A percentile compares a stretch with the other conserved stretches of the same genome.
Evolutionary conservation across 2,113 vertebrate species (phyloP).

Genomic region (Lepus timidus): DNA sequence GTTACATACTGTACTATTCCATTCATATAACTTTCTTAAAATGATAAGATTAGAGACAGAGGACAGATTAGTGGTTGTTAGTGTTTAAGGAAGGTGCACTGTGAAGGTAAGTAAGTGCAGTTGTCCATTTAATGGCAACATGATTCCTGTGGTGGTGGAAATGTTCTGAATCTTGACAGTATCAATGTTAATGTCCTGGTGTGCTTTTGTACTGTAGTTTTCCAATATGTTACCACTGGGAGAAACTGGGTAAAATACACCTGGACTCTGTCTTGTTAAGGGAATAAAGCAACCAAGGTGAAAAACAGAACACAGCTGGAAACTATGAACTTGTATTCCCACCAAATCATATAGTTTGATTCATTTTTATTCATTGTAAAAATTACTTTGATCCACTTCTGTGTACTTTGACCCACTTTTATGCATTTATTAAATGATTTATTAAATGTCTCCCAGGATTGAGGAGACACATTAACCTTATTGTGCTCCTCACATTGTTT

Average conservation of each 20-base stretch:
- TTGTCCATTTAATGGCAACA: neutral
- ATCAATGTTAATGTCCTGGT: neutral
- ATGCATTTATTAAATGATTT: neutral
- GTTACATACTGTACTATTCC: neutral
- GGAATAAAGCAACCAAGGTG: neutral
- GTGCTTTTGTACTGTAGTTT: neutral
- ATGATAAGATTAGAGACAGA: neutral
- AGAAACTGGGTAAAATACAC: neutral
- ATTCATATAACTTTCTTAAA: neutral
- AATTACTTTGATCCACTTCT: too few species aligned
- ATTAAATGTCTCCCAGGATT: too few species aligned
- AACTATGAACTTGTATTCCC: neutral
- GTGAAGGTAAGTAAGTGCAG: neutral
- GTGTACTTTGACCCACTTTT: neutral
- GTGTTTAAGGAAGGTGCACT: neutral
- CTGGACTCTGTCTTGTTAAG: neutral
- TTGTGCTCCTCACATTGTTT: neutral
- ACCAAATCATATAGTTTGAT: neutral
- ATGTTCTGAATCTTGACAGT: neutral
- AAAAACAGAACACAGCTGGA: neutral
- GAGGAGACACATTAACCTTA: neutral
- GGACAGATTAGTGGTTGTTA: neutral
- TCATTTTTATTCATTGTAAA: too few species aligned
- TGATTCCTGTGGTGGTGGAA: neutral
- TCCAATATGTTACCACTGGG: neutral